These are phyloP conservation scores for Falco novaeseelandiae DNA, from an alignment of 2,797 vertebrate genomes.

Conservation along the genomic window DNA sequence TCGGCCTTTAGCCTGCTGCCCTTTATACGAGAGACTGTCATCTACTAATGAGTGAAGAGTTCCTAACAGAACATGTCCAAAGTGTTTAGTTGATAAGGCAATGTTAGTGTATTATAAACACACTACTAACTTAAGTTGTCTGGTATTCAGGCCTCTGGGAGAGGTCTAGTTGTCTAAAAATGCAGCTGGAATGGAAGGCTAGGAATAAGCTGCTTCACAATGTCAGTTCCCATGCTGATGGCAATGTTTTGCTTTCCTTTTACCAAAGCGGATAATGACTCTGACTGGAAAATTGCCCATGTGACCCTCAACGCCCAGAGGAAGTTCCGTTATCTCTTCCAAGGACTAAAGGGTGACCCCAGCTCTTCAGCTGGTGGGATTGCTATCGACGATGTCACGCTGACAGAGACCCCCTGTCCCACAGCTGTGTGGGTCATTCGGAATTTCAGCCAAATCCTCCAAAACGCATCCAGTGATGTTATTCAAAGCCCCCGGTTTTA, in stretches of 20 bases:
- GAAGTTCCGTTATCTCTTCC: constrained; percentile 92
- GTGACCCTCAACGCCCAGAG: constrained; percentile 80
- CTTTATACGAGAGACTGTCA: background rate
- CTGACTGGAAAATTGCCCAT: constrained; percentile 88
- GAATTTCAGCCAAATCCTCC: constrained; percentile 83
- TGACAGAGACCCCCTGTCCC: constrained; percentile 87
- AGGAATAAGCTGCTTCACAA: background rate
- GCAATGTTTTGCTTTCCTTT: background rate
- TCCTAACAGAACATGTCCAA: background rate
- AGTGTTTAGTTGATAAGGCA: background rate
- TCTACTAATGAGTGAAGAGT: background rate
- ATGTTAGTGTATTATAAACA: background rate
- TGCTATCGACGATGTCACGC: constrained; percentile 86
- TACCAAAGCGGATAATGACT: constrained; percentile 77
- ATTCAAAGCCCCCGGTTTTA: constrained; percentile 87
- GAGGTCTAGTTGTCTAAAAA: background rate
- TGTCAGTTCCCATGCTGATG: background rate
- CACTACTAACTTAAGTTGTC: background rate
- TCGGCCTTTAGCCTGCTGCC: background rate
- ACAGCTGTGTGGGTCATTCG: constrained; percentile 83
- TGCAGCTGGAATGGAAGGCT: background rate
- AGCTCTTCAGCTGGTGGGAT: constrained; percentile 79
- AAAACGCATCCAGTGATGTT: background rate
- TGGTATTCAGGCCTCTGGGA: background rate
- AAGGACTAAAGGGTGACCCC: constrained; percentile 80